phyloP scores from a whole-genome alignment of 2,113 vertebrate species.

The Axis porcinus region DNA sequence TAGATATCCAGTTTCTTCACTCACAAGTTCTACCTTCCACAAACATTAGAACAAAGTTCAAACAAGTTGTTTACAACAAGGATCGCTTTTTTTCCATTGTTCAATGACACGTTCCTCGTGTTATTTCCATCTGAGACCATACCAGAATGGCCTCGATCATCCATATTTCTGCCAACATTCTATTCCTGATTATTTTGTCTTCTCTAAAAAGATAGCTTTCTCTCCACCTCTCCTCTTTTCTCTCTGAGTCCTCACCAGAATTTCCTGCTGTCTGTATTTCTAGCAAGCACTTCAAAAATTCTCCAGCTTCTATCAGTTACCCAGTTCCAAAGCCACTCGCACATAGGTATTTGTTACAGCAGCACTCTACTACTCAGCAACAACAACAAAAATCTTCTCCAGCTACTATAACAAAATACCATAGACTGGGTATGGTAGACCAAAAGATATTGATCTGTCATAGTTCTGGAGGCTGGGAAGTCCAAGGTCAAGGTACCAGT shows the following conservation, averaged over 20 bases:
- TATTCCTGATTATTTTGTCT: neutral
- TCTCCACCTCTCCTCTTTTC: neutral
- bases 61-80: neutral
- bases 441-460: neutral
- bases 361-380: neutral
- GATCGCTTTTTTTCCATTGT: neutral
- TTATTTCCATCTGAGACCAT: neutral
- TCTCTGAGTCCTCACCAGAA: neutral
- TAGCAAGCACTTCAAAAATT: neutral
- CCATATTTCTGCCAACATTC: neutral
- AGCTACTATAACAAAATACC: neutral
- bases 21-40: neutral
- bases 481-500: neutral
- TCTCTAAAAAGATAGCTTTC: neutral
- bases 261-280: neutral
- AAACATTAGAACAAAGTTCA: neutral
- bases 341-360: neutral
- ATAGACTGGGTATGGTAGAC: neutral
- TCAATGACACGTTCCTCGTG: neutral
- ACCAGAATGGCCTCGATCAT: neutral
- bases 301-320: neutral
- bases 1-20: neutral
- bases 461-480: neutral
- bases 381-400: neutral
- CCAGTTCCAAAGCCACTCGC: neutral